Evolutionary conservation across 2,888 invertebrate species (phyloP).

Genomic region (Dioctria rufipes): DNA sequence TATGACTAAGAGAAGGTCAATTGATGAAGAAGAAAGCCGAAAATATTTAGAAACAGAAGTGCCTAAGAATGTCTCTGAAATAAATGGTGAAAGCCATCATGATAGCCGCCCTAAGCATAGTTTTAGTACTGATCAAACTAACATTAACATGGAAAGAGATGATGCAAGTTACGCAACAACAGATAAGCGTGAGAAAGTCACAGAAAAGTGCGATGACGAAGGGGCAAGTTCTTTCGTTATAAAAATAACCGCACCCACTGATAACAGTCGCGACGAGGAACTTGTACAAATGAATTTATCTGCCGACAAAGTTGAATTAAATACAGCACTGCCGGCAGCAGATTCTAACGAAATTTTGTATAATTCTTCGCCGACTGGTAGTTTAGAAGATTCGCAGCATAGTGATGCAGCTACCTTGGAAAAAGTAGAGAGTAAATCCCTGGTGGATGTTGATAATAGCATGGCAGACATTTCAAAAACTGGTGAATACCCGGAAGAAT

Average conservation of each 20-base stretch:
- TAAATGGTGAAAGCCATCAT: background rate
- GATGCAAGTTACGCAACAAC: conserved; percentile 42
- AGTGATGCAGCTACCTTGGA: background rate
- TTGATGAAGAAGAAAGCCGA: conserved; percentile 22
- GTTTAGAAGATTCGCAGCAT: background rate
- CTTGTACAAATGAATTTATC: conserved; percentile 22
- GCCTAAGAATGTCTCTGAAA: conserved; percentile 52
- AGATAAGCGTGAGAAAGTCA: background rate
- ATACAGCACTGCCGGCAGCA: background rate
- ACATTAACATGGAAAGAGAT: conserved; percentile 21
- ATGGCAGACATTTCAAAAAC: conserved; percentile 56
- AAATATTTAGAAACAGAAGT: conserved; percentile 56
- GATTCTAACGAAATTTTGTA: background rate
- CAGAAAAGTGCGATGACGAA: conserved; percentile 12
- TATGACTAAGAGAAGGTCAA: conserved; percentile 17
- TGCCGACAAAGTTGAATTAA: conserved; percentile 17
- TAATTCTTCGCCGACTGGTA: conserved; percentile 3
- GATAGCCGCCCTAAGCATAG: conserved; percentile 1
- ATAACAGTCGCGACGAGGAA: conserved; percentile 8
- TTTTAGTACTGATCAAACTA: background rate
- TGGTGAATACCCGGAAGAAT: conserved; percentile 79
- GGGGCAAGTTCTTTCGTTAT: background rate
- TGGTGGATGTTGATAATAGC: conserved; percentile 44
- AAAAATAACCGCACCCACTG: background rate
- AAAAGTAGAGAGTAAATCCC: conserved; percentile 25